phyloP scores from a whole-genome alignment of 2,797 vertebrate genomes.

The Anguilla obscura region DNA sequence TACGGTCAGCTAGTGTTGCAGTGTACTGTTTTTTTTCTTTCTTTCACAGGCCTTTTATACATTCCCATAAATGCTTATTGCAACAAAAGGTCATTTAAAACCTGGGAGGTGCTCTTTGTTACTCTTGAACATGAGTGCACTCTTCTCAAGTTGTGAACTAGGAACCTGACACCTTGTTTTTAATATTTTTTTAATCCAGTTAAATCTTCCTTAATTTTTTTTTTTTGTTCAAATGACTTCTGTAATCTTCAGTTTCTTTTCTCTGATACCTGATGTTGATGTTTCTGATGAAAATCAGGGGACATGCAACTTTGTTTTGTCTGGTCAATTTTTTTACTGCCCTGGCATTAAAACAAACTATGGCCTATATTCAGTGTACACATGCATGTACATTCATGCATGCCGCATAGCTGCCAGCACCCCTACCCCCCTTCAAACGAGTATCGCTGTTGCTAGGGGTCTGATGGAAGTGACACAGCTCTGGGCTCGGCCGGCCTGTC shows the following conservation, averaged over 20 bases:
- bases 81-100: neutral
- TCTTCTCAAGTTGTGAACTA: neutral
- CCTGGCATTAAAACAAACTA: neutral
- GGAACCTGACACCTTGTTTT: neutral
- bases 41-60: neutral
- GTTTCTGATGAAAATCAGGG: neutral
- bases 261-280: no score
- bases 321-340: neutral
- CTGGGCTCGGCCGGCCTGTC: neutral
- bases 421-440: neutral
- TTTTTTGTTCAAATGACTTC: no score
- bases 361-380: neutral
- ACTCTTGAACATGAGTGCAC: neutral
- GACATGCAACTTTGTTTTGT: neutral
- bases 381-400: neutral
- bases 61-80: neutral
- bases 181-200: neutral
- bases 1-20: neutral
- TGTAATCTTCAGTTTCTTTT: neutral
- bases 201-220: no score
- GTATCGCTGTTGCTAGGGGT: neutral
- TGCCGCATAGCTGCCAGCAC: neutral
- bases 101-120: neutral
- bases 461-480: neutral
- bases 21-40: neutral